phyloP scores from a whole-genome alignment of 2,888 invertebrate genomes.

The Harmothoe impar region DNA sequence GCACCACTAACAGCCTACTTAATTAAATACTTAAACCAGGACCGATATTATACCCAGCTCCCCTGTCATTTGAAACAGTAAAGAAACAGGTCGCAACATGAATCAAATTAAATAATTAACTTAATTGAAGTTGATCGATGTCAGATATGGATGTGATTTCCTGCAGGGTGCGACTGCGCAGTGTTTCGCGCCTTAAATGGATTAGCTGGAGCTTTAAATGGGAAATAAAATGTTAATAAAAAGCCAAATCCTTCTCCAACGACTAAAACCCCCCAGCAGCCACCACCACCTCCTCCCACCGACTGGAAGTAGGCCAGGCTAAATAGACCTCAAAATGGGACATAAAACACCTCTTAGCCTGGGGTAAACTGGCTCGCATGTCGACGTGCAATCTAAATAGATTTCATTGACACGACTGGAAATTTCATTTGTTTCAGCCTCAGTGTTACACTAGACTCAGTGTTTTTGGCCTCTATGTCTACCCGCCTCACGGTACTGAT shows the following conservation, averaged over 20 bases:
- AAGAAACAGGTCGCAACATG: neutral
- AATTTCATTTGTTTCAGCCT: slow-evolving; percentile 40
- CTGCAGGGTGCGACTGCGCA: neutral
- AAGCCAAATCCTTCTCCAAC: neutral
- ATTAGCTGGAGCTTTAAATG: neutral
- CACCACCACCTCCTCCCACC: neutral
- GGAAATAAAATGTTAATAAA: neutral
- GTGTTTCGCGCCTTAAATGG: slow-evolving; percentile 16
- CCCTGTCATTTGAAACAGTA: neutral
- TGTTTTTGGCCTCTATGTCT: neutral
- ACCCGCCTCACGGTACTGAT: neutral
- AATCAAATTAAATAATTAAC: slow-evolving; percentile 13
- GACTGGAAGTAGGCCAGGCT: slow-evolving; percentile 1
- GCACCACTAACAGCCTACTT: no score
- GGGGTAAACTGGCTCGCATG: slow-evolving; percentile 36
- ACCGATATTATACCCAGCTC: no score
- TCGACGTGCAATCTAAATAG: slow-evolving; percentile 42
- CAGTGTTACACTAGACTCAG: slow-evolving; percentile 19
- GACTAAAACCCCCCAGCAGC: neutral
- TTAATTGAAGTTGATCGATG: neutral
- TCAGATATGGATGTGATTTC: slow-evolving; percentile 35
- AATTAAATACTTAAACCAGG: no score
- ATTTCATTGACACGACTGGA: slow-evolving; percentile 25
- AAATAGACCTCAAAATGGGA: slow-evolving; percentile 1
- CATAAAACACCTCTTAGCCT: slow-evolving; percentile 15